Base-by-base conservation (phyloP, 2,888 invertebrate genomes). In the Oligia strigilis region DNA sequence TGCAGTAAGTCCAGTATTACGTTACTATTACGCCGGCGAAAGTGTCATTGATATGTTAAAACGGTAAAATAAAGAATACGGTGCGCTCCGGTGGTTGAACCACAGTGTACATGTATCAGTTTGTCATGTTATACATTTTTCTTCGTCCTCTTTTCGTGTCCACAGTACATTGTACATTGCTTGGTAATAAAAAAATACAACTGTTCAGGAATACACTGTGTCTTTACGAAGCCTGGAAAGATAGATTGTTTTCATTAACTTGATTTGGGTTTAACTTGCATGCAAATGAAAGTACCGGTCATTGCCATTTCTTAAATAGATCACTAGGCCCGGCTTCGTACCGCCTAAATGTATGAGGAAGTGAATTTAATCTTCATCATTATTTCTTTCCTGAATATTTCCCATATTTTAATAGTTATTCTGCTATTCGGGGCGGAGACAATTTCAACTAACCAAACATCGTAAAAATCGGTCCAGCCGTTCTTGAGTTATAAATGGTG, bases 41-140 rank as follows among this genome's bases (percentile, higher is more conserved):
- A 96, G 96, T 95, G 95, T 95, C 95, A 95, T 94, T 95, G 95
- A 95, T 96, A 95, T 94, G 94, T 93, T 93, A 93, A 93, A 92
- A 93, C 90, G 88, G 92, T 90, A 87, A 90, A 91, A 90, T 91
- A 89, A 91, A 92, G 88, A 86, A 81, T 82, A 82, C 72, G 19
- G 78, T 62, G 72, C 83, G 78, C 79, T 87, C 74, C 55, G 79
- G 79, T 88, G 67, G 76, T 75, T 78, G 52, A 69, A 67, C 75
- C 79, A 82, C 81, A 89, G 85, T 52, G 58, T 75, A 81, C 43
- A 58, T 62, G 6, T 62, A 69, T 72, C 52, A 67, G 78, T 49
- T 40, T 23, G 1, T n/a, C 36, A 78, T 17, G 4, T n/a, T n/a
- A 17, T 72, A 46, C 5, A 58, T 43, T 4, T 70, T 71, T 52